Conservation (phyloP, 2,113 vertebrate genomes). For the mouse (Mus musculus) region DNA sequence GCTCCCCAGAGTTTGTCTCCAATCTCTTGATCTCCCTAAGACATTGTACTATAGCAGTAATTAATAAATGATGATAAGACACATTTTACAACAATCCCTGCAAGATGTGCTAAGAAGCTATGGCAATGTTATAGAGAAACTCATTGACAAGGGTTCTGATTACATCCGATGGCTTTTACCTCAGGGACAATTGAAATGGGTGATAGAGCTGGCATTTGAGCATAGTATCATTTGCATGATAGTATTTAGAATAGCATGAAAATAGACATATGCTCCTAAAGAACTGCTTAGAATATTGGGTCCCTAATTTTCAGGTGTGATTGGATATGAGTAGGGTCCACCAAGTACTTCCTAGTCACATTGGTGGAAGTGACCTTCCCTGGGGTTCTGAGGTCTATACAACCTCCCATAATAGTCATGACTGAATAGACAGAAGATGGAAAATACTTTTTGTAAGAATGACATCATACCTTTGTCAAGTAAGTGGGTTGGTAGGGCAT, state of each 20-base stretch:
- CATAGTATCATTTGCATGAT: not conserved
- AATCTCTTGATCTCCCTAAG: conserved; percentile 24
- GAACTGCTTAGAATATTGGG: not conserved
- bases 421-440: not conserved
- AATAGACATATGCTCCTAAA: not conserved
- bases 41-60: not conserved
- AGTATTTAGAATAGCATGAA: not conserved
- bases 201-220: not conserved
- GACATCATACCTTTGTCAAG: not conserved
- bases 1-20: conserved; percentile 22
- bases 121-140: not conserved
- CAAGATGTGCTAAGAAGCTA: not conserved
- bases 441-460: not conserved
- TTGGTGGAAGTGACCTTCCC: not conserved
- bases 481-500: not conserved
- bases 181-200: not conserved
- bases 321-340: too few relatives aligned
- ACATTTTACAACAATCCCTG: not conserved
- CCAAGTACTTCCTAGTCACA: not conserved
- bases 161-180: not conserved
- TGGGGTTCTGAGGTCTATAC: not conserved
- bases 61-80: conserved; percentile 15
- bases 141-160: not conserved
- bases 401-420: not conserved
- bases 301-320: not conserved